phyloP scores from a whole-genome alignment of 2,888 invertebrate species.

The Sipunculus nudus region DNA sequence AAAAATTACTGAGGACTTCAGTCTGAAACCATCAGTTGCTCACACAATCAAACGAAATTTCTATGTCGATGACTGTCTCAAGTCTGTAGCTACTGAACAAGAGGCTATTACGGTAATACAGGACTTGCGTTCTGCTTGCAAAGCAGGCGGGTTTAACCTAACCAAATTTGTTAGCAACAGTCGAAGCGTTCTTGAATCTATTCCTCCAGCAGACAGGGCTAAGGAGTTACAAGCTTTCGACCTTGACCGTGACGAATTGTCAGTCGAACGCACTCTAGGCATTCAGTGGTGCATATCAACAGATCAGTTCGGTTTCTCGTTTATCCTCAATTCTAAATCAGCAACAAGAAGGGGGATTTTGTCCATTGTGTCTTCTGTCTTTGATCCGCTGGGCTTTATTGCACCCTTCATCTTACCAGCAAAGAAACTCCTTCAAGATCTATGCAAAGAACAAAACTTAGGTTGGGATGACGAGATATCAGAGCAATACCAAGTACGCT shows the following conservation, averaged over 20 bases:
- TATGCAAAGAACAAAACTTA: conserved; percentile 9
- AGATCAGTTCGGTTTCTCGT: conserved; percentile 31
- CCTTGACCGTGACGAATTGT: too few relatives aligned
- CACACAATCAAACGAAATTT: conserved; percentile 16
- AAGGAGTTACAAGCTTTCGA: conserved; percentile 18
- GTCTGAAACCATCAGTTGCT: too few relatives aligned
- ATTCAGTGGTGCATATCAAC: conserved; percentile 35
- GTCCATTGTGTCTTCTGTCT: conserved; percentile 32
- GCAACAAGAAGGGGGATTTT: conserved; percentile 36
- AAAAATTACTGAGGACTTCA: neutral
- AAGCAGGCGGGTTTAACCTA: conserved; percentile 13
- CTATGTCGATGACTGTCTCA: conserved; percentile 33
- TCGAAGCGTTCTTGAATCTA: neutral
- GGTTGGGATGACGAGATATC: conserved; percentile 14
- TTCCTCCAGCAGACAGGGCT: neutral
- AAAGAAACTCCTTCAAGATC: conserved; percentile 16
- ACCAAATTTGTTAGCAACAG: conserved; percentile 15
- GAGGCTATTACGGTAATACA: conserved; percentile 8
- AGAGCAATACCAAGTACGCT: neutral
- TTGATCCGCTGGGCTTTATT: conserved; percentile 38
- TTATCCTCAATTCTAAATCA: conserved; percentile 14
- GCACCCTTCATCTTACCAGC: conserved; percentile 30
- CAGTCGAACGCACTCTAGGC: conserved; percentile 36
- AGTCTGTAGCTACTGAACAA: neutral
- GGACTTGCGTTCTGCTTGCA: neutral